Evolutionary conservation across 2,888 invertebrate species (phyloP).

Genomic region (Habroteleia sp.): DNA sequence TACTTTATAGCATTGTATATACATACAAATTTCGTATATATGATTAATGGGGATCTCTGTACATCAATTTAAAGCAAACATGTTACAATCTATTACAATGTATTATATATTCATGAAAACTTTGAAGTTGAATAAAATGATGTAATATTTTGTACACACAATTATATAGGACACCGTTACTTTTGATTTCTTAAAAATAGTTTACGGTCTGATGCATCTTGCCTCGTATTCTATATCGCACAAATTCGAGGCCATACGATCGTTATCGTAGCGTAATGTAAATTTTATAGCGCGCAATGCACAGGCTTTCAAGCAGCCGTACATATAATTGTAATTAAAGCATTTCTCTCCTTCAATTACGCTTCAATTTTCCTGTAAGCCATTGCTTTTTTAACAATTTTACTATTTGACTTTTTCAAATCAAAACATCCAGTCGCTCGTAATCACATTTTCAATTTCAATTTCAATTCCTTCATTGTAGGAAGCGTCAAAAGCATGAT

Average conservation of each 20-base stretch:
- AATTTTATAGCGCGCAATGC: conserved; percentile 11
- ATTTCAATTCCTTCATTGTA: conserved; percentile 30
- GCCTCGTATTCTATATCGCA: conserved; percentile 50
- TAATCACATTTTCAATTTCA: conserved; percentile 2
- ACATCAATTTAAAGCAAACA: too few relatives aligned
- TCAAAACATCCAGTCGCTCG: too few relatives aligned
- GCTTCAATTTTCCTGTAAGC: not conserved
- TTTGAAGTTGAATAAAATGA: conserved; percentile 7
- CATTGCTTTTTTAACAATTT: too few relatives aligned
- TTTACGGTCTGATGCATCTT: conserved; percentile 46
- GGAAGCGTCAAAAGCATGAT: conserved; percentile 31
- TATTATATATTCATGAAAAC: conserved; percentile 10
- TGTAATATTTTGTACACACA: conserved; percentile 15
- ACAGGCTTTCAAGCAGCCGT: conserved; percentile 1
- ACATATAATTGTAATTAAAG: conserved; percentile 12
- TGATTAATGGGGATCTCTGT: too few relatives aligned
- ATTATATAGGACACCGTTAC: conserved; percentile 36
- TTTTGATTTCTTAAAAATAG: conserved; percentile 54
- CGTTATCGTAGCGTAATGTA: conserved; percentile 19
- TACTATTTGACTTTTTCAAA: too few relatives aligned
- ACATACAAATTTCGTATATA: too few relatives aligned
- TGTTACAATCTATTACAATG: too few relatives aligned
- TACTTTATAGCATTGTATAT: not conserved
- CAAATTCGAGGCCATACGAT: conserved; percentile 35
- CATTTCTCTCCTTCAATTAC: conserved; percentile 7